Evolutionary conservation across 2,888 invertebrate genomes (phyloP).

Genomic region (Tridacna gigas): DNA sequence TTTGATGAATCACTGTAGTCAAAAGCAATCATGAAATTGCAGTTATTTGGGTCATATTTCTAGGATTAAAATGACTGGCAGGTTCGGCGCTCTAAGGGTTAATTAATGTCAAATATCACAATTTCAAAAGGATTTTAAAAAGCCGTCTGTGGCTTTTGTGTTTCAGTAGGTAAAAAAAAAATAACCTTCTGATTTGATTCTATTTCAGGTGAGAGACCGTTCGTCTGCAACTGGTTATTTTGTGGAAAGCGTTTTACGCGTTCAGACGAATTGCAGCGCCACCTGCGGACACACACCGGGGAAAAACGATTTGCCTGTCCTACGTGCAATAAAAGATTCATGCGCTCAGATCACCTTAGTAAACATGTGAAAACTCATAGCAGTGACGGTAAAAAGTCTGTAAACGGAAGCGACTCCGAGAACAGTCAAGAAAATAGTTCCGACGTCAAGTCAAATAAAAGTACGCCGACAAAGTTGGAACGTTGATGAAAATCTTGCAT

Average conservation of each 20-base stretch:
- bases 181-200: too few species aligned
- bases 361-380: slow-evolving; percentile 95
- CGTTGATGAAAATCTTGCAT: too few species aligned
- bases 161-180: too few species aligned
- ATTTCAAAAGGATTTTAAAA: too few species aligned
- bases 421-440: slow-evolving; percentile 65
- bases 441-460: slow-evolving; percentile 40
- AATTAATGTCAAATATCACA: too few species aligned
- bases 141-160: too few species aligned
- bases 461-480: slow-evolving; percentile 26
- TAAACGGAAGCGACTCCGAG: slow-evolving; percentile 74
- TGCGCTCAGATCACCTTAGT: slow-evolving; percentile 96
- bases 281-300: slow-evolving; percentile 95
- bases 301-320: slow-evolving; percentile 96
- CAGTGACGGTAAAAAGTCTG: slow-evolving; percentile 73
- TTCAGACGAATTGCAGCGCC: slow-evolving; percentile 98
- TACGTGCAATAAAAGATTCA: slow-evolving; percentile 96
- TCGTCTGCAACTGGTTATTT: slow-evolving; percentile 99
- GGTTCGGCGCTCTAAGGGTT: too few species aligned
- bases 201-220: slow-evolving; percentile 94
- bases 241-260: slow-evolving; percentile 98
- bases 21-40: too few species aligned
- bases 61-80: too few species aligned
- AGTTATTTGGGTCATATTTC: too few species aligned
- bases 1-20: too few species aligned